Conservation (phyloP, 2,113 vertebrate species). For the Lampris incognitus region DNA sequence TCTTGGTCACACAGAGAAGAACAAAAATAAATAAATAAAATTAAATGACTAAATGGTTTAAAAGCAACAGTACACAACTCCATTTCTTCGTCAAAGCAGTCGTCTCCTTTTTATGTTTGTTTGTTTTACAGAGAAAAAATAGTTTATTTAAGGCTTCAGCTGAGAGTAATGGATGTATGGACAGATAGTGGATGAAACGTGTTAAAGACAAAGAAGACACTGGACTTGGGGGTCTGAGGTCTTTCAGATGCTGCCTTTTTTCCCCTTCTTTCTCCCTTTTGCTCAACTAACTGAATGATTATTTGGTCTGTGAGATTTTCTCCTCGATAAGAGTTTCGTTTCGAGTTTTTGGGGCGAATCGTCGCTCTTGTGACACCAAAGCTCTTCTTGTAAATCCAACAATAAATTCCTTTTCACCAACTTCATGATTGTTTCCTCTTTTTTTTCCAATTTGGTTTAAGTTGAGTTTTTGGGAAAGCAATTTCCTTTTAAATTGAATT, state of each 20-base stretch:
- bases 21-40: constrained; percentile 71
- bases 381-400: too few species aligned
- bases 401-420: too few species aligned
- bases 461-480: not conserved
- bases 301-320: too few species aligned
- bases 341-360: too few species aligned
- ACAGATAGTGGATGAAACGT: constrained; percentile 26
- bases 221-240: not conserved
- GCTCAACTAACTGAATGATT: too few species aligned
- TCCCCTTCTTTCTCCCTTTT: too few species aligned
- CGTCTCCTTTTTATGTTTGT: constrained; percentile 39
- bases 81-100: constrained; percentile 56
- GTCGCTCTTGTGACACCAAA: too few species aligned
- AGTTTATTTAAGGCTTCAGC: constrained; percentile 83
- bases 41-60: constrained; percentile 65
- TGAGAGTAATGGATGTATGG: constrained; percentile 59
- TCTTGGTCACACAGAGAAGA: constrained; percentile 73
- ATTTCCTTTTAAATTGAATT: not conserved
- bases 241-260: too few species aligned
- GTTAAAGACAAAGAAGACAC: not conserved
- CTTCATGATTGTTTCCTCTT: not conserved
- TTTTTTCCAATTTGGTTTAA: not conserved
- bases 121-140: constrained; percentile 74
- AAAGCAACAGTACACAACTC: constrained; percentile 76
- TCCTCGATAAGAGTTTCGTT: too few species aligned